phyloP scores from a whole-genome alignment of 1,140 invertebrate species.

The Philaenus spumarius region DNA sequence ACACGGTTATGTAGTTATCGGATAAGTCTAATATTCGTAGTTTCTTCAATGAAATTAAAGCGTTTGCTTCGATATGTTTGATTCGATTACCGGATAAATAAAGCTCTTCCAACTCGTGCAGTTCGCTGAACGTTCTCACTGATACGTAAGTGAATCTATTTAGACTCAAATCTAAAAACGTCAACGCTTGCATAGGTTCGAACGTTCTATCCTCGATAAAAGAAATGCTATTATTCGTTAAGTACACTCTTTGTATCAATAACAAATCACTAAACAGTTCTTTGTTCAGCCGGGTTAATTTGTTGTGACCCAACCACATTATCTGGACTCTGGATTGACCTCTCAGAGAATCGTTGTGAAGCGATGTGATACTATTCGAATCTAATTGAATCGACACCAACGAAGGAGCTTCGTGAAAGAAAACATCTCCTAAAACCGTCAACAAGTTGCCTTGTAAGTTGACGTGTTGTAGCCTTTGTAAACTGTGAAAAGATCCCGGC shows the following conservation, averaged over 20 bases:
- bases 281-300: constrained; percentile 58
- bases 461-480: constrained; percentile 74
- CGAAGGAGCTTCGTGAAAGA: constrained; percentile 61
- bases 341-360: constrained; percentile 69
- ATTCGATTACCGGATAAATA: constrained; percentile 52
- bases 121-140: constrained; percentile 53
- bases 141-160: constrained; percentile 60
- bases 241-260: constrained; percentile 65
- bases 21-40: constrained; percentile 54
- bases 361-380: constrained; percentile 65
- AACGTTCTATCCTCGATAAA: constrained; percentile 73
- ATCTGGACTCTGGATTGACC: constrained; percentile 75
- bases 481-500: constrained; percentile 68
- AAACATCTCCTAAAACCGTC: constrained; percentile 67
- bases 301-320: constrained; percentile 78
- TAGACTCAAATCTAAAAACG: constrained; percentile 68
- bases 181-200: constrained; percentile 60
- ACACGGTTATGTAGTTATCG: constrained; percentile 46
- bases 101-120: constrained; percentile 58
- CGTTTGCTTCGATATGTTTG: constrained; percentile 46
- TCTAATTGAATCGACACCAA: constrained; percentile 79
- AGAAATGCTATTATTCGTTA: constrained; percentile 74
- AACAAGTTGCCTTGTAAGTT: constrained; percentile 78
- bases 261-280: constrained; percentile 65
- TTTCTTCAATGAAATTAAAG: constrained; percentile 50